Evolutionary conservation across 1,140 invertebrate genomes (phyloP).

Genomic region (Mactra quadrangularis): DNA sequence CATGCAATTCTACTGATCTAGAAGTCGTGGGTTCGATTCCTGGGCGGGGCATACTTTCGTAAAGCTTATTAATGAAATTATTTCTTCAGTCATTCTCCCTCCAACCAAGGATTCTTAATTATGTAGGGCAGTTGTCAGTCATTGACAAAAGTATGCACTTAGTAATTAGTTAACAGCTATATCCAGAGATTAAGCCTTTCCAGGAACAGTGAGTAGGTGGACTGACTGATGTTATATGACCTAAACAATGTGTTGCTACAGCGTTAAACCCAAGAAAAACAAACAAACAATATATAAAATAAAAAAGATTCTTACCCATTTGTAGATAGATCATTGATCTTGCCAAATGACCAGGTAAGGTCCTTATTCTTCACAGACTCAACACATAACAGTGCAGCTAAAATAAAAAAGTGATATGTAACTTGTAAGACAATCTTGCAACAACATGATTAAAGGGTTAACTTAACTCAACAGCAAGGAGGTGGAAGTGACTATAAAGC

Average conservation of each 20-base stretch:
- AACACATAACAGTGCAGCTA: conserved; percentile 80
- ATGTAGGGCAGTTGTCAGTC: no score
- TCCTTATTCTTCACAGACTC: conserved; percentile 80
- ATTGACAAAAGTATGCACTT: no score
- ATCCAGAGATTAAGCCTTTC: not conserved
- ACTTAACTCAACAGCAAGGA: not conserved
- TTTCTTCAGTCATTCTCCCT: no score
- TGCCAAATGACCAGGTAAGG: conserved; percentile 75
- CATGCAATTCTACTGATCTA: no score
- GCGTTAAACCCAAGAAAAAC: not conserved
- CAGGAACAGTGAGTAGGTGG: not conserved
- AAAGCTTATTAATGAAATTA: no score
- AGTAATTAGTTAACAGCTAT: not conserved
- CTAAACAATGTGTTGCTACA: no score
- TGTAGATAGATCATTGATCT: conserved; percentile 72
- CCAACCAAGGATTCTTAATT: no score
- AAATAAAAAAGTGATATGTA: no score
- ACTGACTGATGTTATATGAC: not conserved
- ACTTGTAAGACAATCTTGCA: not conserved
- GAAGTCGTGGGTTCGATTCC: no score
- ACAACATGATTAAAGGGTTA: not conserved
- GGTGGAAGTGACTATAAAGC: no score
- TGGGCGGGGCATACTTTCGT: no score
- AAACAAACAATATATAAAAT: not conserved
- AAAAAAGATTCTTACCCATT: conserved; percentile 67